A percentile compares a stretch with the other conserved stretches of the same genome.
phyloP scores from a whole-genome alignment of 30 jellyfish, hydroid and myxozoan genomes.

The Aurelia aurita complex sp. Pacific region DNA sequence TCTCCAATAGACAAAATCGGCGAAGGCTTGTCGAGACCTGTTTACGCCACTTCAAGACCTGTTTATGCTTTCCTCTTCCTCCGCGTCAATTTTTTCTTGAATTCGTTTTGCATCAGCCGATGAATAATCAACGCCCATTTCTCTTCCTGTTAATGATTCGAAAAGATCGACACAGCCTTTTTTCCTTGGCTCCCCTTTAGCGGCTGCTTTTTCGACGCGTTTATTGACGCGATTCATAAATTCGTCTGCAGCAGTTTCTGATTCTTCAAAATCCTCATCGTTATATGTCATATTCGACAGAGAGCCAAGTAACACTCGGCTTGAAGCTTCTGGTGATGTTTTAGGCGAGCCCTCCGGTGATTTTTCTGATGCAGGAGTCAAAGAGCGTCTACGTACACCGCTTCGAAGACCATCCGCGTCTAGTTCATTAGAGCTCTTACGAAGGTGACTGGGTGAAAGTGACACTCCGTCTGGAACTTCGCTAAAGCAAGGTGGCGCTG shows the following conservation, averaged over 20 bases:
- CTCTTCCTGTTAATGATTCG: constrained; percentile 60
- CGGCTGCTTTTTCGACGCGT: constrained; percentile 6
- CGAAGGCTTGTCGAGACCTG: too few species aligned
- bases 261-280: constrained; percentile 3
- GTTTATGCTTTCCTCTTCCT: constrained; percentile 43
- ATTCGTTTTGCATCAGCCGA: constrained; percentile 40
- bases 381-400: constrained; percentile 58
- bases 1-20: too few species aligned
- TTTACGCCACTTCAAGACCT: too few species aligned
- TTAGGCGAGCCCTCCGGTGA: constrained; percentile 16
- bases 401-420: constrained; percentile 48
- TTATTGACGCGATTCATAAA: constrained; percentile 17
- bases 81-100: constrained; percentile 50
- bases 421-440: constrained; percentile 12
- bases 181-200: background rate
- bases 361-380: constrained; percentile 29
- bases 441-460: background rate
- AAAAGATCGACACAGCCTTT: constrained; percentile 45
- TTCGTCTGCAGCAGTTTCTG: constrained; percentile 43
- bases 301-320: constrained; percentile 1
- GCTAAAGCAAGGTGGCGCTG: constrained; percentile 60
- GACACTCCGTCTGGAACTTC: constrained; percentile 1
- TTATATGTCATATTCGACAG: constrained; percentile 12
- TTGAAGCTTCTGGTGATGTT: constrained; percentile 3
- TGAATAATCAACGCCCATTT: constrained; percentile 53